These are phyloP conservation scores for Eretmocerus hayati DNA, from an alignment of 2,888 invertebrate species.

Conservation along the genomic window DNA sequence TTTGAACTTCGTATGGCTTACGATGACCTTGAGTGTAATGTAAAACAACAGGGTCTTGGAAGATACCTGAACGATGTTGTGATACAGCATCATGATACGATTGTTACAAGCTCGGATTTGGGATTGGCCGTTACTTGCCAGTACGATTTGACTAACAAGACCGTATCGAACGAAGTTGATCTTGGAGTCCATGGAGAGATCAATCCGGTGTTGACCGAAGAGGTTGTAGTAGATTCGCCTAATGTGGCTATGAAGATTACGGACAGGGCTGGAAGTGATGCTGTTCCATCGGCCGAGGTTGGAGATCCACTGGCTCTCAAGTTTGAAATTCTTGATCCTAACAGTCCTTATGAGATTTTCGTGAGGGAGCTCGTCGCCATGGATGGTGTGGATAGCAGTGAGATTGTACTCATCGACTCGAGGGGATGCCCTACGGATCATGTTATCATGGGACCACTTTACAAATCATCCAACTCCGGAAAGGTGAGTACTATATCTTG, in stretches of 20 bases:
- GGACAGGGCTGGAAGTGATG: constrained; percentile 74
- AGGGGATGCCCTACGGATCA: constrained; percentile 90
- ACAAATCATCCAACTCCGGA: constrained; percentile 71
- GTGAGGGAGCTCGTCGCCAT: constrained; percentile 89
- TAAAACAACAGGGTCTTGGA: constrained; percentile 80
- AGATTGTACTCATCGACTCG: constrained; percentile 86
- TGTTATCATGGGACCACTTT: constrained; percentile 88
- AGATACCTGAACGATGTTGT: constrained; percentile 86
- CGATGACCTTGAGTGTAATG: constrained; percentile 87
- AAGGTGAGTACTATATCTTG: constrained; percentile 67
- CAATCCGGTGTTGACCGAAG: constrained; percentile 77
- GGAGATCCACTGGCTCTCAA: constrained; percentile 86
- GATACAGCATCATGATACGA: constrained; percentile 92
- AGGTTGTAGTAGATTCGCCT: constrained; percentile 88
- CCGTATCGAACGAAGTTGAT: constrained; percentile 86
- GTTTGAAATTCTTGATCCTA: constrained; percentile 86
- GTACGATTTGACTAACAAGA: constrained; percentile 90
- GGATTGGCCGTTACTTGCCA: constrained; percentile 90
- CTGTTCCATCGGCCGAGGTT: constrained; percentile 82
- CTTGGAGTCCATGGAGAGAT: constrained; percentile 85
- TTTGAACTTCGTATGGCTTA: constrained; percentile 89
- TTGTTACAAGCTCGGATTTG: constrained; percentile 89
- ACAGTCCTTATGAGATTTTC: constrained; percentile 92
- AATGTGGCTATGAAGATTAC: constrained; percentile 93
- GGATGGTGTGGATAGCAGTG: constrained; percentile 89